phyloP scores from a whole-genome alignment of 2,797 vertebrate genomes.

The Okamejei kenojei region DNA sequence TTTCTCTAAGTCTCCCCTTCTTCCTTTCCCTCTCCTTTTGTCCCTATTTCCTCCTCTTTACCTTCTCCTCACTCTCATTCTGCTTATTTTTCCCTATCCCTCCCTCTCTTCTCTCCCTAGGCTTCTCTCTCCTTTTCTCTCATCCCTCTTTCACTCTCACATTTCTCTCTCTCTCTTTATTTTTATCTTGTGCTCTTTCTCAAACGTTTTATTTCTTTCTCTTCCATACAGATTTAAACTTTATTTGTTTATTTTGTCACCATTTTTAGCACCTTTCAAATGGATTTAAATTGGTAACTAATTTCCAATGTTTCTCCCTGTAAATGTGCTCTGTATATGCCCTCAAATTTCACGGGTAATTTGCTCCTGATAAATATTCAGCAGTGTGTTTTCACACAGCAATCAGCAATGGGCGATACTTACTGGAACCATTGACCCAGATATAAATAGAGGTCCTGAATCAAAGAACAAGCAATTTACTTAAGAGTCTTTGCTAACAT shows the following conservation, averaged over 20 bases:
- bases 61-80: too few relatives aligned
- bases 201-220: too few relatives aligned
- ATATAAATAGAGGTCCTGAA: not conserved
- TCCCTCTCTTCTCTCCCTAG: not conserved
- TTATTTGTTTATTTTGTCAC: not conserved
- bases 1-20: too few relatives aligned
- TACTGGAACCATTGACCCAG: not conserved
- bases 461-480: not conserved
- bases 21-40: not conserved
- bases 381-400: not conserved
- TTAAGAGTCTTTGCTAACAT: too few relatives aligned
- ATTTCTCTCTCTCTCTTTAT: too few relatives aligned
- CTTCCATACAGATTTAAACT: not conserved
- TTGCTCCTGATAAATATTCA: not conserved
- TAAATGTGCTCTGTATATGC: not conserved
- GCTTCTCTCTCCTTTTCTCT: too few relatives aligned
- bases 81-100: too few relatives aligned
- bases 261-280: not conserved
- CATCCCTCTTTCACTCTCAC: not conserved
- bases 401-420: too few relatives aligned
- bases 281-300: not conserved
- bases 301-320: not conserved
- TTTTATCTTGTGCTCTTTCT: not conserved
- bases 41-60: too few relatives aligned
- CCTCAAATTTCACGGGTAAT: not conserved